Base-by-base conservation (phyloP, 2,888 invertebrate species). In the Synanthedon myopaeformis region DNA sequence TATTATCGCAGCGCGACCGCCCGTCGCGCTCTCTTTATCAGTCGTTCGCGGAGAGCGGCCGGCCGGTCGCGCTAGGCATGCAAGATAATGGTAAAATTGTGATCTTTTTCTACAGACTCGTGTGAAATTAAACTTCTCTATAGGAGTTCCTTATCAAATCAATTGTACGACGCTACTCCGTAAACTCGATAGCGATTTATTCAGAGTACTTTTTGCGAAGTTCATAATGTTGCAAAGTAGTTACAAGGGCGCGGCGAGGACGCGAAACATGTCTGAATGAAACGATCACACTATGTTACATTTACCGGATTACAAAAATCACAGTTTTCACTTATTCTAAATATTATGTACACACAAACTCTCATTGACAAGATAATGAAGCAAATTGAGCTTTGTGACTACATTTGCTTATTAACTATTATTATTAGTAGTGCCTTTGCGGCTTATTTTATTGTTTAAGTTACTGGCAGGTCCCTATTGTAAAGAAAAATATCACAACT, bases 401-500 rank as follows among this genome's bases (percentile, higher is more conserved):
- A 69, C n/a, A 72, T 68, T 67, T 56, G 68, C 79, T 79, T 79
- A 78, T 62, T 69, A 59, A 62, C 62, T 66, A 70, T 35, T 74
- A 71, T 35, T 74, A 71, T 63, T 65, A 72, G 67, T 70, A 69
- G 69, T 69, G 74, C 71, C 68, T 65, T 66, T 62, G 63, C 64
- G 74, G 70, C 72, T 67, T 74, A 70, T 59, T 69, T 67, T 69
- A 74, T 72, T 67, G 57, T 64, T 52, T 57, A 54, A 55, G 51
- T 28, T 56, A 48, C 49, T 52, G 58, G 59, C 63, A 66, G 58
- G 60, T 64, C 63, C 61, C 61, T 66, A 69, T 64, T 69, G 64
- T 50, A 58, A 69, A 77, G 85, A 86, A 85, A 87, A 86, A 82
- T 79, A 86, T 83, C 86, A 87, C 86, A 87, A 86, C 73, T 87